A percentile compares a stretch with the other conserved stretches of the same genome.
Conservation (phyloP, 2,113 vertebrate species). For the Psammodynastes pulverulentus region DNA sequence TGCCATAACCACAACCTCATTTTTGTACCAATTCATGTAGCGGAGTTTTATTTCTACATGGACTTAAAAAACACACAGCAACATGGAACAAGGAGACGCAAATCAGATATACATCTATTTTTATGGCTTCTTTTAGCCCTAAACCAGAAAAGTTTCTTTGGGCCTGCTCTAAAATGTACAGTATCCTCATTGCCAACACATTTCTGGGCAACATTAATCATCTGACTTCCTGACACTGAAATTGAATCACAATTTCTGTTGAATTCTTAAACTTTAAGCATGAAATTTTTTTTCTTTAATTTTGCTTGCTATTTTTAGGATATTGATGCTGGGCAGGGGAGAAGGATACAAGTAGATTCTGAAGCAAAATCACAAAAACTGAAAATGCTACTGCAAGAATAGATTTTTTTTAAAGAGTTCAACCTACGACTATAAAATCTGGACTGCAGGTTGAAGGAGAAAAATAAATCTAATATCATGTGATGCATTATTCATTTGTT, state of each 20-base stretch:
- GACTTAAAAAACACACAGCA: not conserved
- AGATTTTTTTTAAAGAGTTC: not conserved
- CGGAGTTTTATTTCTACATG: not conserved
- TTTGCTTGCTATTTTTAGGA: not conserved
- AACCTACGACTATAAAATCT: not conserved
- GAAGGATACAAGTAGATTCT: not conserved
- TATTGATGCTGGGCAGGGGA: not conserved
- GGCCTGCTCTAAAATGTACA: not conserved
- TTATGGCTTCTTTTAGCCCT: not conserved
- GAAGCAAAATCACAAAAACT: not conserved
- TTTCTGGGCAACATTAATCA: not conserved
- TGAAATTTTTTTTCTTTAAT: not conserved
- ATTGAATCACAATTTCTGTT: not conserved
- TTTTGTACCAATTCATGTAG: not conserved
- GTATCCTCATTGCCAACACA: not conserved
- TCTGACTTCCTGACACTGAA: too few species aligned
- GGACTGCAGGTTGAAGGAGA: not conserved
- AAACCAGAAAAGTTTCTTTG: not conserved
- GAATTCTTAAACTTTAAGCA: not conserved
- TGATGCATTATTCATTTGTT: slow-evolving; percentile 17
- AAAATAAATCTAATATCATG: not conserved
- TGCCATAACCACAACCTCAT: not conserved
- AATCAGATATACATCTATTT: not conserved
- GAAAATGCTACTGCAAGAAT: not conserved
- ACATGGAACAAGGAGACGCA: not conserved